phyloP scores from a whole-genome alignment of 2,888 invertebrate genomes.

The Polylopha cassiicola region DNA sequence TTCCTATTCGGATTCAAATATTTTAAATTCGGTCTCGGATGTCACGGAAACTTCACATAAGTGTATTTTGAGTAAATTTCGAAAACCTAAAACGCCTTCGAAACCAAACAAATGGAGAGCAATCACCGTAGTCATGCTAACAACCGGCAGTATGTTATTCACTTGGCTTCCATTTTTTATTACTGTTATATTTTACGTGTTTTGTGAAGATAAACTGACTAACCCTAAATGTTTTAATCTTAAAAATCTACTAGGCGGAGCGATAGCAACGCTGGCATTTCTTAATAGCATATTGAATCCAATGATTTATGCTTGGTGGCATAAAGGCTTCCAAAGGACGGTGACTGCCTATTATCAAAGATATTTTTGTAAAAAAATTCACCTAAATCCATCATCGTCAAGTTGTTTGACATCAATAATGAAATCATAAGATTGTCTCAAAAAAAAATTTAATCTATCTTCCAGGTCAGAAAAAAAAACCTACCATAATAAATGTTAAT shows the following conservation, averaged over 20 bases:
- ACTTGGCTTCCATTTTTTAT: conserved; percentile 81
- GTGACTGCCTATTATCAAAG: conserved; percentile 48
- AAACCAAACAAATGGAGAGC: conserved; percentile 76
- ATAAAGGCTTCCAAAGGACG: conserved; percentile 79
- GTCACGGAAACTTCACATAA: neutral
- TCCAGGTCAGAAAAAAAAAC: too few relatives aligned
- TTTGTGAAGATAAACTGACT: conserved; percentile 65
- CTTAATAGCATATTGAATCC: conserved; percentile 80
- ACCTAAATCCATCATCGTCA: neutral
- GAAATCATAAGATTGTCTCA: too few relatives aligned
- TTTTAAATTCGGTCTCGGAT: conserved; percentile 27
- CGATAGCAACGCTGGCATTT: conserved; percentile 78
- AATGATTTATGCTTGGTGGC: conserved; percentile 84
- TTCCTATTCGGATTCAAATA: conserved; percentile 31
- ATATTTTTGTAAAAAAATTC: conserved; percentile 38
- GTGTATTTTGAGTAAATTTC: conserved; percentile 22
- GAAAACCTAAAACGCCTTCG: conserved; percentile 21
- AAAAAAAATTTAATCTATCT: too few relatives aligned
- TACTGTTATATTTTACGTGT: conserved; percentile 72
- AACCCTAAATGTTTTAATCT: conserved; percentile 68
- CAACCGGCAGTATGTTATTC: conserved; percentile 77
- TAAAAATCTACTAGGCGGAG: conserved; percentile 73
- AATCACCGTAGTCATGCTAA: conserved; percentile 78
- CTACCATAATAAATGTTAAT: too few relatives aligned
- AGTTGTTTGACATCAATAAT: conserved; percentile 5